Base-by-base conservation (phyloP, 2,113 vertebrate species). In the Centrocercus urophasianus region DNA sequence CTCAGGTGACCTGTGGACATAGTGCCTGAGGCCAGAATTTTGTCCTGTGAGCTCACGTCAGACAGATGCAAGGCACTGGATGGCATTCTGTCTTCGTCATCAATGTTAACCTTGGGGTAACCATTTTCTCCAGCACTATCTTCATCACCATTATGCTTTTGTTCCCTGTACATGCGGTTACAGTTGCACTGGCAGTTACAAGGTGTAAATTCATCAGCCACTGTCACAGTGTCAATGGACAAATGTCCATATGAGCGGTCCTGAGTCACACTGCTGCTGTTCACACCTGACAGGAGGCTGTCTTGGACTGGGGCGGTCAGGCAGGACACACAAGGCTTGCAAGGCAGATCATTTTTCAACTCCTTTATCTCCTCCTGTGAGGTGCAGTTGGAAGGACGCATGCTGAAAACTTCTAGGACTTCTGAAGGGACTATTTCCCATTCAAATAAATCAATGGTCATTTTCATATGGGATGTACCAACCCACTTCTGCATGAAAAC, bases 161-260 rank as follows among this genome's bases (percentile, higher is more conserved):
- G 25, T 18, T 40, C 72, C 40, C 42, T 32, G 69, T 78, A 93
- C 75, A 28, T 25, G 8, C n/a, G 79, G 67, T 93, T 92, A 15
- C 95, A 97, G 20, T 88, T 88, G 79, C 86, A 89, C 13, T 93
- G 94, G 83, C 97, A 95, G 64, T 74, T 25, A 9, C 95, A 95
- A 6, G 82, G 54, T 2, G 79, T 93, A 61, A 96, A 98, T 42
- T 98, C 98, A 14, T 96, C 98, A 6, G 91, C 97, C 76, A 99
- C 98, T 0, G 96, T 98, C 32, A 99, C 99, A 0, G 98, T 99
- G 66, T 98, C 96, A 13, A 99, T 98, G 84, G 98, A 99, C 67
- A 99, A 88, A n/a, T 98, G 97, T 24, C 98, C 98, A 0, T 97
- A 97, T 0, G 98, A 98, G 83, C 87, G 97, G 22, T 98, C 95